phyloP scores from a whole-genome alignment of 2,113 vertebrate genomes.

The Poeciliopsis retropinna region DNA sequence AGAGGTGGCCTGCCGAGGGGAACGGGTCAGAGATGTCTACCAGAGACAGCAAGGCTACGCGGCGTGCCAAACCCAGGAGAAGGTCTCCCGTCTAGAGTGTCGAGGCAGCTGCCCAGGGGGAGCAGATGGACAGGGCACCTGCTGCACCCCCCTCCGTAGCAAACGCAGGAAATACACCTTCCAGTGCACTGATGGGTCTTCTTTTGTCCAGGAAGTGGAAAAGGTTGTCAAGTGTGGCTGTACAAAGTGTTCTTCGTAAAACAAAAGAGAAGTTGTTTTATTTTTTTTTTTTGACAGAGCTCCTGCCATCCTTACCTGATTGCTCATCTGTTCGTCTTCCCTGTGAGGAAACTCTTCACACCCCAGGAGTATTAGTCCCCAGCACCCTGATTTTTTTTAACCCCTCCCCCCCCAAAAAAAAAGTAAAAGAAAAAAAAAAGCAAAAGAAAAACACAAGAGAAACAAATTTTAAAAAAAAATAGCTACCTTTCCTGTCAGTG shows the following conservation, averaged over 20 bases:
- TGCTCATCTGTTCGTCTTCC: constrained; percentile 15
- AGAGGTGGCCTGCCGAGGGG: constrained; percentile 98
- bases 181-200: constrained; percentile 96
- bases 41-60: constrained; percentile 98
- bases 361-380: constrained; percentile 20
- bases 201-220: constrained; percentile 97
- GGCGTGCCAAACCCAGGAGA: constrained; percentile 98
- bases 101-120: constrained; percentile 85
- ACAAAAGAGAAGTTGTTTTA: constrained; percentile 11
- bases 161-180: constrained; percentile 99
- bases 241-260: constrained; percentile 90
- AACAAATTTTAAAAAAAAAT: background rate
- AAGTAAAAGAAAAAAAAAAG: constrained; percentile 32
- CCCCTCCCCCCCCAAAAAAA: constrained; percentile 5
- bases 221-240: constrained; percentile 98
- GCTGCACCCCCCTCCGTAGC: constrained; percentile 92
- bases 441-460: constrained; percentile 40
- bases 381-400: constrained; percentile 45
- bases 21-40: constrained; percentile 97
- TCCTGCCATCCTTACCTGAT: constrained; percentile 63
- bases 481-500: constrained; percentile 74
- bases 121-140: constrained; percentile 79
- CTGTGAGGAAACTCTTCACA: constrained; percentile 41
- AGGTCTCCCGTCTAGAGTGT: constrained; percentile 96
- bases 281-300: constrained; percentile 4